Evolutionary conservation across 2,888 invertebrate genomes (phyloP), one percentile per base, ranked within the genome.

Genomic region (Aproaerema taeniolella): DNA sequence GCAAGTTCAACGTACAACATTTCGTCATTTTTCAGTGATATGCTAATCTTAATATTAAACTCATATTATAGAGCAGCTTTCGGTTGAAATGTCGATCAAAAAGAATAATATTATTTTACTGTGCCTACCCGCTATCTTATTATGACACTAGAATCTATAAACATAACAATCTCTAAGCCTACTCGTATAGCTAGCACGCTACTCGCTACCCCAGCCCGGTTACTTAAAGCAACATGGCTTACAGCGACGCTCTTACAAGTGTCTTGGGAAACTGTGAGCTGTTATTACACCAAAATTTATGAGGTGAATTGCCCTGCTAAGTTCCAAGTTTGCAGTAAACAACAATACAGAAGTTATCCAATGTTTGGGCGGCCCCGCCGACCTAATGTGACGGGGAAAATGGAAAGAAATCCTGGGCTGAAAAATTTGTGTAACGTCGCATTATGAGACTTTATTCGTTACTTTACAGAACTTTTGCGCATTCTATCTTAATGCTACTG

Each of bases 271-370:
- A 74, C 77, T 79, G 73, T 62, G 68, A 75, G 75, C 72, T 76
- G 81, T 81, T 85, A 85, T 85, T 82, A 82, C 81, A 76, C 57
- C 60, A 61, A 68, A 80, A 83, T 83, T 83, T 85, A 85, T 73
- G 76, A 72, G 69, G 67, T 69, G 74, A 80, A 85, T 80, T 79
- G 78, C 67, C 61, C 60, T 60, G 62, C 67, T 70, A 72, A 75
- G 73, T 79, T 81, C 72, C 67, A 67, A 80, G 76, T 81, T 85
- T 67, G 63, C 62, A 69, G 74, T 83, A 83, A 82, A 85, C 80
- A 81, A 82, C 78, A 80, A 81, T 82, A 73, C 66, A 74, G 67
- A 80, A 83, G 67, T 82, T 82, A 68, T 66, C 72, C 76, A 65
- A 71, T 74, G 75, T 72, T 73, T 66, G 64, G 69, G 51, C 56